Base-by-base conservation (phyloP, 2,113 vertebrate species). In the Odontesthes bonariensis region DNA sequence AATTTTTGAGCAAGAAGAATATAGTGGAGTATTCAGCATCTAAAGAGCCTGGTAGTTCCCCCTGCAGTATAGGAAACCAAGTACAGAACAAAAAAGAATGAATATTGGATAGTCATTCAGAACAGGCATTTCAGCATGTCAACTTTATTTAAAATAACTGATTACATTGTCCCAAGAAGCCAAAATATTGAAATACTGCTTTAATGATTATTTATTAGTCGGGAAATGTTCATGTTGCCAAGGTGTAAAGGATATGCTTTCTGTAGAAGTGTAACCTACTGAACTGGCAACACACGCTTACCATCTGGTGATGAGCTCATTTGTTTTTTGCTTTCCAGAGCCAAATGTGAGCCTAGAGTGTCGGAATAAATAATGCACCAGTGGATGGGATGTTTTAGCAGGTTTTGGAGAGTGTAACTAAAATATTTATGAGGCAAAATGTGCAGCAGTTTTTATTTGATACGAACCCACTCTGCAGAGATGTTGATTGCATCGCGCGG, bases 391-490 rank as follows among this genome's bases (percentile, higher is more conserved):
- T 60, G 42, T 59, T 73, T 81, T 74, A 63, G n/a, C 35, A 62
- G 65, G 60, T 75, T 83, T 83, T 59, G 11, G 23, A 19, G 23
- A 55, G 51, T 73, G 57, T 11, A 54, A 44, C 71, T 79, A 60
- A 71, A 87, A 58, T 76, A 83, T 81, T 83, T 32, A 87, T 79
- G 31, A 85, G 8, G 44, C 58, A 63, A 82, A 75, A 73, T 73
- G 12, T 22, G 57, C 7, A 33, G 6, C 20, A 3, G 58, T 49
- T 61, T 57, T 46, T 3, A 42, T 61, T 73, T 54, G 42, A 52
- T 57, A 46, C 54, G 56, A 55, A 32, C 52, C 12, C 49, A 19
- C 23, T 35, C 19, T 14, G n/a, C 2, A 0, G 35, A 22, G 47
- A 65, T 1, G 20, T 51, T 32, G 59, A 33, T 62, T 40, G 16